A percentile compares a stretch with the other conserved stretches of the same genome.
Evolutionary conservation across 2,888 invertebrate species (phyloP).

Genomic region (Quadriops clusia): DNA sequence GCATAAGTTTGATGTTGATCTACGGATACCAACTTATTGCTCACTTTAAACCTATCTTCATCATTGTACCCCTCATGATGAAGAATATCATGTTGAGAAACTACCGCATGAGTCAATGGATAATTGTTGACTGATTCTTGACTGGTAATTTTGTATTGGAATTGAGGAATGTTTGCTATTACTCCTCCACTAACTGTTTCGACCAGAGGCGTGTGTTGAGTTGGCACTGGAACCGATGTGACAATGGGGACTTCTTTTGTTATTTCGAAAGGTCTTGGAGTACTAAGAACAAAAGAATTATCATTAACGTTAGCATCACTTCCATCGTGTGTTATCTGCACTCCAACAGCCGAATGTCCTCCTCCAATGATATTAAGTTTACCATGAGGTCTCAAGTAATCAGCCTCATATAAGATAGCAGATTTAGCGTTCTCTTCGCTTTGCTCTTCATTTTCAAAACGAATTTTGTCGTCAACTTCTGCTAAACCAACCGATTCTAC

Average conservation of each 20-base stretch:
- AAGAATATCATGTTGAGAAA: no score
- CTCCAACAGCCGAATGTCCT: conserved; percentile 28
- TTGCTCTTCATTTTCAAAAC: background rate
- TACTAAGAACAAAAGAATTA: no score
- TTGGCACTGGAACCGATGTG: conserved; percentile 26
- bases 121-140: conserved; percentile 7
- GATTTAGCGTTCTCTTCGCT: conserved; percentile 1
- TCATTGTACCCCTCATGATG: no score
- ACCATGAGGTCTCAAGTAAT: no score
- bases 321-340: no score
- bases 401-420: no score
- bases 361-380: conserved; percentile 28
- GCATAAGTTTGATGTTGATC: no score
- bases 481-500: conserved; percentile 26
- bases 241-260: conserved; percentile 19
- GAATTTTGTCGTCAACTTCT: conserved; percentile 25
- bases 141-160: conserved; percentile 26
- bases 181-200: conserved; percentile 26
- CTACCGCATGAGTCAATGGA: no score
- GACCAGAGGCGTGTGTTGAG: conserved; percentile 21
- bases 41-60: no score
- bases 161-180: conserved; percentile 29
- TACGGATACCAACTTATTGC: no score
- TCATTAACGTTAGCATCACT: no score
- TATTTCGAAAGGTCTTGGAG: no score